Evolutionary conservation across 1,140 invertebrate species (phyloP), one percentile per base, ranked within the genome.

Genomic region (Ips typographus): DNA sequence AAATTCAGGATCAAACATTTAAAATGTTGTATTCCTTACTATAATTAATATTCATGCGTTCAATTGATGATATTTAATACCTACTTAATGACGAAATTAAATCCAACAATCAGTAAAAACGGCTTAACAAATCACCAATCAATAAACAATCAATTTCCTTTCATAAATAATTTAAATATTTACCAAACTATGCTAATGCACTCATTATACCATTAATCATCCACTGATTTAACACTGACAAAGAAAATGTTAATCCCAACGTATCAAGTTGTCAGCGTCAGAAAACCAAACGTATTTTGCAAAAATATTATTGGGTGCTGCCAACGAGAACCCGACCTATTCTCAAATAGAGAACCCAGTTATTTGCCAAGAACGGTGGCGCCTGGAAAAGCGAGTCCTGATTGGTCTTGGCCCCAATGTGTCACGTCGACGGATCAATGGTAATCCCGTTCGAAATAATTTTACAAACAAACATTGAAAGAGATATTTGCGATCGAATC

Each of bases 401-500:
- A 68, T 68, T 68, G 65, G 65, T 57, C 42, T 38, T 42, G 39
- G 47, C 42, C 42, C 42, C 47, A 47, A 58, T 64, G 51, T 64
- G 55, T 58, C 56, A 58, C 41, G 38, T 51, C 22, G 8, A 22
- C 7, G 43, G 58, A 60, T 59, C 41, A 68, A 55, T n/a, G 22
- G 3, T 68, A 68, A 68, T 68, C 58, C 49, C 39, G 43, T 62
- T 44, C 47, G 59, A 61, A 68, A 68, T 62, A 40, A 59, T 59
- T 59, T 59, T 42, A 59, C n/a, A 59, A 56, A 56, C 53, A 56
- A 59, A 59, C 42, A 59, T 59, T 42, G 51, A 61, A 53, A 44
- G 22, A 38, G 22, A 22, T 22, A 37, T 68, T 62, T 68, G 61
- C 62, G 8, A n/a, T 62, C 59, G 58, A 68, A 68, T 68, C 58